Conservation (phyloP, 2,888 invertebrate species). For the Heliconius charithonia region DNA sequence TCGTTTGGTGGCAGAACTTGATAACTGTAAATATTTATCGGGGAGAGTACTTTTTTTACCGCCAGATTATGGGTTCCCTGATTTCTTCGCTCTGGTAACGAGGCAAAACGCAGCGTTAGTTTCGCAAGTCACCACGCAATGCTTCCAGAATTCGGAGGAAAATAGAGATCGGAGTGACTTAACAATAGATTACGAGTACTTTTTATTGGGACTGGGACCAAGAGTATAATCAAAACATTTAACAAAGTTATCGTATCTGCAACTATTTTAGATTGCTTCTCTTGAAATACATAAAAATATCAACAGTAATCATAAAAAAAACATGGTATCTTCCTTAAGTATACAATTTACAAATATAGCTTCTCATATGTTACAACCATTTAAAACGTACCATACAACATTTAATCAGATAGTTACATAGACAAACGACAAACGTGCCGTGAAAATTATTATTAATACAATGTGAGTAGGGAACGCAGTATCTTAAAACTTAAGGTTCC, state of each 20-base stretch:
- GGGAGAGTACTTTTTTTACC: too few species aligned
- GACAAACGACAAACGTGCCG: constrained; percentile 3
- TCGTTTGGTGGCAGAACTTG: constrained; percentile 40
- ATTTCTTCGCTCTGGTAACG: too few species aligned
- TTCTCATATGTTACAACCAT: background rate
- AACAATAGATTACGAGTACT: background rate
- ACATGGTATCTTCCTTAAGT: background rate
- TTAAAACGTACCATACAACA: constrained; percentile 8
- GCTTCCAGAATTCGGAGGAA: too few species aligned
- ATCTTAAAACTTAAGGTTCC: too few species aligned
- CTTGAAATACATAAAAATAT: background rate
- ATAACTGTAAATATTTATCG: constrained; percentile 34
- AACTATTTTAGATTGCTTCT: background rate
- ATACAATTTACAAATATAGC: constrained; percentile 6
- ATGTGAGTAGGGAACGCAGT: too few species aligned
- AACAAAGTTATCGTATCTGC: background rate
- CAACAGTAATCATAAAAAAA: background rate
- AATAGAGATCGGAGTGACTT: too few species aligned
- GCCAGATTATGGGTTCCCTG: too few species aligned
- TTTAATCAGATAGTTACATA: background rate
- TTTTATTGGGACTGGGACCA: too few species aligned
- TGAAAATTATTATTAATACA: constrained; percentile 14
- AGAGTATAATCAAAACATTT: background rate
- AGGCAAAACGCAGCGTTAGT: too few species aligned
- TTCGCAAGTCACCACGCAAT: too few species aligned